These are phyloP conservation scores for Stomatorhinus walkeri DNA, from an alignment of 2,797 vertebrate genomes.

Conservation along the genomic window DNA sequence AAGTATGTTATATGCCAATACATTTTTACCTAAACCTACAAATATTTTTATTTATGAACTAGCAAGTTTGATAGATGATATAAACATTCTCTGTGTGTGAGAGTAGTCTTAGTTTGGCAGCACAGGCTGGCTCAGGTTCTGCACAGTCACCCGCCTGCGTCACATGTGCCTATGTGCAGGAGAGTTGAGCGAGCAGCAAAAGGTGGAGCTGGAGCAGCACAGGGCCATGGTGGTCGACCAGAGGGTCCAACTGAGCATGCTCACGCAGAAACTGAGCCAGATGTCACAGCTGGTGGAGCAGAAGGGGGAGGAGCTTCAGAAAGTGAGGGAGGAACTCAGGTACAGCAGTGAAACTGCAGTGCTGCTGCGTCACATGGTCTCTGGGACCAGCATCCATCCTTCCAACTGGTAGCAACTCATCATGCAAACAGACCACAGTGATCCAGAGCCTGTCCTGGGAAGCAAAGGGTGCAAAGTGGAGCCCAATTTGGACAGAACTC, in stretches of 20 bases:
- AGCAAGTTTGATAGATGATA: neutral
- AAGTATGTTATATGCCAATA: neutral
- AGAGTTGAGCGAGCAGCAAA: conserved; percentile 63
- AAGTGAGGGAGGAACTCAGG: conserved; percentile 51
- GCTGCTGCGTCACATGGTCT: neutral
- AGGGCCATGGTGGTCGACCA: conserved; percentile 44
- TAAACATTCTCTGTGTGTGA: neutral
- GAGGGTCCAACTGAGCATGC: conserved; percentile 45
- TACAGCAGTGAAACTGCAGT: conserved; percentile 27
- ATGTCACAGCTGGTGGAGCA: conserved; percentile 48
- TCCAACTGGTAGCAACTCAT: neutral
- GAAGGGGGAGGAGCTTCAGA: conserved; percentile 54
- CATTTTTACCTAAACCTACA: neutral
- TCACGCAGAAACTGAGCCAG: conserved; percentile 45
- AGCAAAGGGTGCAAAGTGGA: neutral
- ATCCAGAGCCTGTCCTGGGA: neutral
- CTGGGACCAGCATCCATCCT: neutral
- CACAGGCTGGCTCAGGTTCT: neutral
- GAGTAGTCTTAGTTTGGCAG: neutral
- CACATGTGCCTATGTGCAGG: conserved; percentile 39
- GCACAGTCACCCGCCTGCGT: neutral
- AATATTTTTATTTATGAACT: neutral
- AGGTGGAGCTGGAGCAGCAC: conserved; percentile 59
- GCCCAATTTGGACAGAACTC: neutral
- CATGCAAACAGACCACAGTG: neutral